These are phyloP conservation scores for Zosterops pallidus DNA, from an alignment of 2,113 vertebrate genomes.

Conservation along the genomic window DNA sequence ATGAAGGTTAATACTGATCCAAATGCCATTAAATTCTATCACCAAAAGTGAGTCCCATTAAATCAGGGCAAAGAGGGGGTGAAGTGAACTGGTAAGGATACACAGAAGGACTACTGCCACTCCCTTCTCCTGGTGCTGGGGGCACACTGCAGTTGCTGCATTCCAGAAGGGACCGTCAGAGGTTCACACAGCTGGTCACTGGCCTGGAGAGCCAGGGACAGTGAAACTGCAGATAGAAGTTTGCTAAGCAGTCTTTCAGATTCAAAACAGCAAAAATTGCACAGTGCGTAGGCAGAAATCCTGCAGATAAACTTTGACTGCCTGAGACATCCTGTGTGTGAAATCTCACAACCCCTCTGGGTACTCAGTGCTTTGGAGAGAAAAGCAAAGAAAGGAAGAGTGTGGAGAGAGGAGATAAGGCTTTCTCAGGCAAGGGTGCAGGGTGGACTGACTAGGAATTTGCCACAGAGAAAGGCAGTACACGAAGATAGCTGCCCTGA, in stretches of 20 bases:
- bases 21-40: background rate
- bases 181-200: background rate
- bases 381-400: background rate
- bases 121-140: background rate
- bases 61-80: background rate
- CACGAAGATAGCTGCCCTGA: background rate
- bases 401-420: background rate
- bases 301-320: background rate
- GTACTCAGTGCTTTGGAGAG: background rate
- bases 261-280: background rate
- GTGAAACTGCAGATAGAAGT: background rate
- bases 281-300: background rate
- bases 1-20: background rate
- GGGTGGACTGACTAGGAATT: background rate
- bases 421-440: background rate
- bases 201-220: background rate
- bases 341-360: background rate
- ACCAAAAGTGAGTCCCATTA: background rate
- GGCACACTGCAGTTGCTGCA: fast-evolving
- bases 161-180: background rate
- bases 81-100: background rate
- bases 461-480: background rate
- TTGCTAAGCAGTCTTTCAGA: background rate
- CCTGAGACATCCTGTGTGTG: background rate
- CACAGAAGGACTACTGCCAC: background rate